phyloP scores from a whole-genome alignment of 2,113 vertebrate species.

The Budorcas taxicolor region DNA sequence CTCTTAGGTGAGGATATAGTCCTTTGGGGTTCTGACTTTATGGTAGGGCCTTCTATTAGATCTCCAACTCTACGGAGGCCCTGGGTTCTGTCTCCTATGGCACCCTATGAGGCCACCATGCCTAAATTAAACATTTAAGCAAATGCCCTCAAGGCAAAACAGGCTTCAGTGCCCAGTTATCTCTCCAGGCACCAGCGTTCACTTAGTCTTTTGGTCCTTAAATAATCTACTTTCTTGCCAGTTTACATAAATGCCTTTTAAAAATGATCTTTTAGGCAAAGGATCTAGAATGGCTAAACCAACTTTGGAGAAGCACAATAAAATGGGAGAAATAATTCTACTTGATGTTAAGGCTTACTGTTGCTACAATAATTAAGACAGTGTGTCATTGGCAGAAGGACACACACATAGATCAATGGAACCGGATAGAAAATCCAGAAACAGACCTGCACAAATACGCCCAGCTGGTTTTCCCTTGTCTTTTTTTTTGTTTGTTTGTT shows the following conservation, averaged over 20 bases:
- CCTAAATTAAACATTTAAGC: not conserved
- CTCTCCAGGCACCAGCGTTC: not conserved
- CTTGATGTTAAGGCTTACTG: not conserved
- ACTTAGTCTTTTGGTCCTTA: not conserved
- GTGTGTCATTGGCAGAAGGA: not conserved
- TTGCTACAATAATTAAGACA: not conserved
- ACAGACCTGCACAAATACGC: not conserved
- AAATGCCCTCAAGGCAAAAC: not conserved
- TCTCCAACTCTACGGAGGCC: not conserved
- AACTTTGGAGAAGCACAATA: not conserved
- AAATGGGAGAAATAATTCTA: not conserved
- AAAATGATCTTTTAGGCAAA: not conserved
- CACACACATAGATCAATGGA: not conserved
- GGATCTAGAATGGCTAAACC: not conserved
- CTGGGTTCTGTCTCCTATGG: not conserved
- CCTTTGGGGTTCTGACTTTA: not conserved
- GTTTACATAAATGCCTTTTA: not conserved
- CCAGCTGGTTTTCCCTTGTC: not conserved
- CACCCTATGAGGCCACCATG: not conserved
- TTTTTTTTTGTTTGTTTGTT: not conserved
- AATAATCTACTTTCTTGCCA: not conserved
- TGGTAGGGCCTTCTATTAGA: not conserved
- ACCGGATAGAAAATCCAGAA: not conserved
- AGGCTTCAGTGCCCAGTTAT: not conserved
- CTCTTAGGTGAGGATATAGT: not conserved